phyloP scores from a whole-genome alignment of 1,140 invertebrate species.

The Riptortus pedestris region DNA sequence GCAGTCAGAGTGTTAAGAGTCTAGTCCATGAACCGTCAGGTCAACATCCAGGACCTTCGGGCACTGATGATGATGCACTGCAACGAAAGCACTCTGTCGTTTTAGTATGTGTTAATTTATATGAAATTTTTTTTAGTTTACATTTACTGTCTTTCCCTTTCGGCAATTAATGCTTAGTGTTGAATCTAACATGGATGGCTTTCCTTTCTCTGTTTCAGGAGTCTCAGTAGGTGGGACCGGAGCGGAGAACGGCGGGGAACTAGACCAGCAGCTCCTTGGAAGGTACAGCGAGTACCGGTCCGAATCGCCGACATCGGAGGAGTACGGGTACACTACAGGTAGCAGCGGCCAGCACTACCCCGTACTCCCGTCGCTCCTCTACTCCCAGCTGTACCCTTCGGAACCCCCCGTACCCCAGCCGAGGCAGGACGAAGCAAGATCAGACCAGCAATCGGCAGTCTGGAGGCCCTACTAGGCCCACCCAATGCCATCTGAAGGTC shows the following conservation, averaged over 20 bases:
- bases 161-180: conserved; percentile 37
- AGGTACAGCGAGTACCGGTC: conserved; percentile 41
- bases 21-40: too few relatives aligned
- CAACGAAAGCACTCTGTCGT: too few relatives aligned
- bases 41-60: too few relatives aligned
- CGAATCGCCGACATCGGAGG: conserved; percentile 34
- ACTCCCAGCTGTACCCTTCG: conserved; percentile 68
- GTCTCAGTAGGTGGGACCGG: conserved; percentile 39
- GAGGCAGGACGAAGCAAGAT: conserved; percentile 25
- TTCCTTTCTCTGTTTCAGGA: background rate
- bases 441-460: conserved; percentile 24
- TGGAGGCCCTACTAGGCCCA: conserved; percentile 34
- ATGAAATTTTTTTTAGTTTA: too few relatives aligned
- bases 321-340: conserved; percentile 8
- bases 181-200: background rate
- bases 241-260: conserved; percentile 40
- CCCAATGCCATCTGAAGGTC: background rate
- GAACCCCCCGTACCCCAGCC: conserved; percentile 24
- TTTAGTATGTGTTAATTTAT: too few relatives aligned
- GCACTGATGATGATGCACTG: too few relatives aligned
- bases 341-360: conserved; percentile 30
- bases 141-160: too few relatives aligned
- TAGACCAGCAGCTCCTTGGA: conserved; percentile 63
- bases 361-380: conserved; percentile 53
- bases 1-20: too few relatives aligned